A percentile compares a stretch with the other conserved stretches of the same genome.
These are phyloP conservation scores for Hydropsyche betteni DNA, from an alignment of 2,888 invertebrate genomes.

Conservation along the genomic window DNA sequence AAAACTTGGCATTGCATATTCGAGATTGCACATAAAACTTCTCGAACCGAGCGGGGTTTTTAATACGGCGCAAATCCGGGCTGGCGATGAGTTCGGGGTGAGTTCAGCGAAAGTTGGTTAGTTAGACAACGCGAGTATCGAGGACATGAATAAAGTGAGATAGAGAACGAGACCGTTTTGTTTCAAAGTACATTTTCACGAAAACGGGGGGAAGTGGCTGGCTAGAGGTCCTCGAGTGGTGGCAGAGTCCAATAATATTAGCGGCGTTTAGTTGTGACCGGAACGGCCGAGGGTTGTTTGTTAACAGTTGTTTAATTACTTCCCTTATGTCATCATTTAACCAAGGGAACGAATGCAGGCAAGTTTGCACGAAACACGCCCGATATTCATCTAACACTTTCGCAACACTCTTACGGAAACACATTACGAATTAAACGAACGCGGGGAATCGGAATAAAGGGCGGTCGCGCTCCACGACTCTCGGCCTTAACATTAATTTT, in stretches of 20 bases:
- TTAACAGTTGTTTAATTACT: slow-evolving; percentile 51
- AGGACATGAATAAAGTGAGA: slow-evolving; percentile 36
- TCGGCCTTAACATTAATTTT: too few relatives aligned
- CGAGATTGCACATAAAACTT: background rate
- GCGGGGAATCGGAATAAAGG: too few relatives aligned
- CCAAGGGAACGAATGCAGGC: slow-evolving; percentile 38
- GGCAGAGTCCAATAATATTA: slow-evolving; percentile 40
- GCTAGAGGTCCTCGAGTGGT: slow-evolving; percentile 14
- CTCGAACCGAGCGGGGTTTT: background rate
- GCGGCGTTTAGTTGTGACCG: slow-evolving; percentile 41
- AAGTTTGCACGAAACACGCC: background rate
- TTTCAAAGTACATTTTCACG: slow-evolving; percentile 26
- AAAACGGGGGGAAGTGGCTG: slow-evolving; percentile 23
- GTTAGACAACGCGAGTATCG: slow-evolving; percentile 27
- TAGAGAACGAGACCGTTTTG: slow-evolving; percentile 26
- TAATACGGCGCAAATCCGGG: background rate
- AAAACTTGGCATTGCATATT: too few relatives aligned
- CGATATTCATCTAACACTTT: too few relatives aligned
- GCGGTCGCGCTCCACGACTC: too few relatives aligned
- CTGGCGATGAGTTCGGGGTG: background rate
- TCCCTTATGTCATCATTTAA: slow-evolving; percentile 49
- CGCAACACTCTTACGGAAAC: too few relatives aligned
- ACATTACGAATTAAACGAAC: too few relatives aligned
- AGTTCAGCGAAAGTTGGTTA: slow-evolving; percentile 14
- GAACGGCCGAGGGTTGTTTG: slow-evolving; percentile 43